Evolutionary conservation across 2,797 vertebrate species (phyloP).

Genomic region (Clarias pachynema): DNA sequence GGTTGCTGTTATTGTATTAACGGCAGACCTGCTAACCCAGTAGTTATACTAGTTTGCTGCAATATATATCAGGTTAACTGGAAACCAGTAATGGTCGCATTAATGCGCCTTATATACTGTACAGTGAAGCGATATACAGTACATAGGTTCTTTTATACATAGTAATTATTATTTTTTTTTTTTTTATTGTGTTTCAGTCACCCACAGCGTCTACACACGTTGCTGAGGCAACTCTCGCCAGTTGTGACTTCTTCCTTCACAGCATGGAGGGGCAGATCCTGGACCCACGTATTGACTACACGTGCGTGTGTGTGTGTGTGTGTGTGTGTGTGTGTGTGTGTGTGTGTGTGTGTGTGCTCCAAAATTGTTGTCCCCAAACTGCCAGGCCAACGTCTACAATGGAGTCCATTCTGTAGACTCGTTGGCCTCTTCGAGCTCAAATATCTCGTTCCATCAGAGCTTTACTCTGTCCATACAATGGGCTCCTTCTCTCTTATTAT

Average conservation of each 20-base stretch:
- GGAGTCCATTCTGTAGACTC: conserved; percentile 49
- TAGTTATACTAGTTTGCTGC: background rate
- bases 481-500: conserved; percentile 52
- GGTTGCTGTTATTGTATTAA: background rate
- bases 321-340: conserved; percentile 22
- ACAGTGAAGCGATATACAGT: background rate
- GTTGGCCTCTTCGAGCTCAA: conserved; percentile 39
- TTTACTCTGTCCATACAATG: conserved; percentile 52
- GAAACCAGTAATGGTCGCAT: background rate
- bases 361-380: conserved; percentile 35
- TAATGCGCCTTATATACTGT: background rate
- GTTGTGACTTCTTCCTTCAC: background rate
- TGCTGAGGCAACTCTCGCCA: background rate
- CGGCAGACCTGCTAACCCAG: background rate
- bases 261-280: conserved; percentile 15
- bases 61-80: background rate
- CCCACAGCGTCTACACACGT: background rate
- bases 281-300: background rate
- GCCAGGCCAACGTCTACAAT: conserved; percentile 49
- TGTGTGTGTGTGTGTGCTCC: conserved; percentile 32
- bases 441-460: conserved; percentile 55
- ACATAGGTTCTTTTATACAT: background rate
- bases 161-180: too few species aligned
- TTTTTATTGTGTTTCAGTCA: background rate
- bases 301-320: background rate